Evolutionary conservation across 2,113 vertebrate species (phyloP).

Genomic region (Rana temporaria): DNA sequence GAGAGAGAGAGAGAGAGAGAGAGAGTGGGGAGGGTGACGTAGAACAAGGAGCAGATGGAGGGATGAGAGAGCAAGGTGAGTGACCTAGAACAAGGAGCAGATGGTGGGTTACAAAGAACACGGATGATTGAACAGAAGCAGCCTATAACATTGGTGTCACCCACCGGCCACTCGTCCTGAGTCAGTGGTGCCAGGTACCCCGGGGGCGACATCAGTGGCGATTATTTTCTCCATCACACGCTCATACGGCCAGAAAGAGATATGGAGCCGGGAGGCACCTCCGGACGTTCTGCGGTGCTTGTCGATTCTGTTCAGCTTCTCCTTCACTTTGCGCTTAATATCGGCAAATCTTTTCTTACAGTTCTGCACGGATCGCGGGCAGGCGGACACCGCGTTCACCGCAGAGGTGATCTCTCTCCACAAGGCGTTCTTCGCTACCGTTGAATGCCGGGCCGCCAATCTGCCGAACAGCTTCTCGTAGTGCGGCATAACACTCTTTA

Average conservation of each 20-base stretch:
- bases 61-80: too few relatives aligned
- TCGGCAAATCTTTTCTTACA: slow-evolving; percentile 37
- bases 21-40: too few relatives aligned
- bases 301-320: slow-evolving; percentile 10
- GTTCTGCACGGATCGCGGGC: slow-evolving; percentile 8
- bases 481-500: slow-evolving; percentile 11
- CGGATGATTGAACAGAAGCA: too few relatives aligned
- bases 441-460: slow-evolving; percentile 12
- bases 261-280: not conserved
- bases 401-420: slow-evolving; percentile 20
- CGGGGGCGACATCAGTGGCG: not conserved
- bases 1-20: too few relatives aligned
- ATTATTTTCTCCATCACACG: slow-evolving; percentile 23
- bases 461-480: slow-evolving; percentile 33
- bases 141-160: not conserved
- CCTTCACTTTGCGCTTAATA: slow-evolving; percentile 25
- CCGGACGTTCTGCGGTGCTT: not conserved
- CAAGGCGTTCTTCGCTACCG: not conserved
- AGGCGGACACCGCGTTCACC: slow-evolving; percentile 27
- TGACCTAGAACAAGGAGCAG: too few relatives aligned
- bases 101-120: too few relatives aligned
- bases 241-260: slow-evolving; percentile 37
- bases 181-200: not conserved
- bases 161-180: not conserved
- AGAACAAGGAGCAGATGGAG: too few relatives aligned